Evolutionary conservation across 1,140 invertebrate species (phyloP).

Genomic region (Diploscapter pachys): DNA sequence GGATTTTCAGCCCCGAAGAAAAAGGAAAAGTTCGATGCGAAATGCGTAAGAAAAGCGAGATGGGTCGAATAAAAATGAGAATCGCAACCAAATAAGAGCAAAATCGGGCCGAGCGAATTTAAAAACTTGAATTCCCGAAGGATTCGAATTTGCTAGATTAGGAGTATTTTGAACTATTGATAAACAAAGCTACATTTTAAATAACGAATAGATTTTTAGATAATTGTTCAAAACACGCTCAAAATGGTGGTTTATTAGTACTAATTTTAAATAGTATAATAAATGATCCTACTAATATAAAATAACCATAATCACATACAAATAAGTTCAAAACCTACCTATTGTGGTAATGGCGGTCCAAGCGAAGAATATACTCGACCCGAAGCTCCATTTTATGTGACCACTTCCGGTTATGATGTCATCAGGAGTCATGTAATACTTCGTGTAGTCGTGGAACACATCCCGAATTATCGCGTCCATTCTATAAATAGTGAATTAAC

Average conservation of each 20-base stretch:
- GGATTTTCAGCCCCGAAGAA: too few species aligned
- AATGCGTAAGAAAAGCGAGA: not conserved
- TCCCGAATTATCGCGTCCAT: conserved; percentile 55
- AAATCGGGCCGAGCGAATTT: too few species aligned
- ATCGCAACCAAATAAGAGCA: too few species aligned
- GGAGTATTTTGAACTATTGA: too few species aligned
- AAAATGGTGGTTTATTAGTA: conserved; percentile 7
- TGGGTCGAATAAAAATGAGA: not conserved
- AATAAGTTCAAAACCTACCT: conserved; percentile 22
- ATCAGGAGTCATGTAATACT: conserved; percentile 58
- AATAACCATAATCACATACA: not conserved
- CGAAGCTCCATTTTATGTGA: conserved; percentile 51
- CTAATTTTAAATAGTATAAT: not conserved
- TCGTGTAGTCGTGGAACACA: conserved; percentile 58
- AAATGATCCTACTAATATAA: not conserved
- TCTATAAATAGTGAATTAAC: conserved; percentile 34
- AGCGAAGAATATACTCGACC: conserved; percentile 57
- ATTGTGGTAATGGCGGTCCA: conserved; percentile 59
- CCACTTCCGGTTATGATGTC: conserved; percentile 39
- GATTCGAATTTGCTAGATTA: too few species aligned
- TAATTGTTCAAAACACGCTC: not conserved
- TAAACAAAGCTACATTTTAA: too few species aligned
- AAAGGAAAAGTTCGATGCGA: too few species aligned
- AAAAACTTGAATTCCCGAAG: too few species aligned
- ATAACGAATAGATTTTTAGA: too few species aligned